Percentiles rank a stretch among this genome's conserved stretches.
Evolutionary conservation across 1,140 invertebrate genomes (phyloP).

Genomic region (Drosophila novamexicana): DNA sequence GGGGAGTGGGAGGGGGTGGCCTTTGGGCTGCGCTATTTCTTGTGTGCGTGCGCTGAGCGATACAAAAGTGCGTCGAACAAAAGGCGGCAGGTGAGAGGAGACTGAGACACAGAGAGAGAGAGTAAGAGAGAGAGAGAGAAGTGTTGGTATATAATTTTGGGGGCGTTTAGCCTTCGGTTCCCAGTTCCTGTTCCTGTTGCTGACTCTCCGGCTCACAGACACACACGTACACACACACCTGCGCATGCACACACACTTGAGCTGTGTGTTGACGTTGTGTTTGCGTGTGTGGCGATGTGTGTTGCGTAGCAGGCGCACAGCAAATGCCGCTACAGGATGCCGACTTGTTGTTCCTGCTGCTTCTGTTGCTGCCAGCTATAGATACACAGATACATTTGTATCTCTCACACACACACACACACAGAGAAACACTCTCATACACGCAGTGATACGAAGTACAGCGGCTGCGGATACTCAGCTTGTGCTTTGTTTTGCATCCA

Average conservation of each 20-base stretch:
- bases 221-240: background rate
- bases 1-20: background rate
- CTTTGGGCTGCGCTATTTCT: background rate
- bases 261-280: conserved; percentile 34
- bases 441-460: conserved; percentile 10
- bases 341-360: conserved; percentile 41
- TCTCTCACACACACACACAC: conserved; percentile 40
- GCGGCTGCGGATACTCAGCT: conserved; percentile 12
- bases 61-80: conserved; percentile 36
- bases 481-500: conserved; percentile 21
- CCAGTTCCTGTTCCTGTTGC: conserved; percentile 21
- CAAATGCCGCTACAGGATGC: conserved; percentile 34
- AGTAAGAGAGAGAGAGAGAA: conserved; percentile 6
- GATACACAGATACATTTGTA: conserved; percentile 70
- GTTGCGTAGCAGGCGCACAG: conserved; percentile 74
- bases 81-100: conserved; percentile 30
- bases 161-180: conserved; percentile 11
- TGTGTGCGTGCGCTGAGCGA: conserved; percentile 33
- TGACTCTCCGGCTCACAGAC: conserved; percentile 8
- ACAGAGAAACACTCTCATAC: conserved; percentile 4
- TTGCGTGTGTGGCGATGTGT: conserved; percentile 75
- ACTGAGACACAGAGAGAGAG: conserved; percentile 4
- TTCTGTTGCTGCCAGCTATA: conserved; percentile 10
- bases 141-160: conserved; percentile 8
- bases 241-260: conserved; percentile 12